Base-by-base conservation (phyloP, 2,113 vertebrate genomes). In the Henicopernis longicauda region DNA sequence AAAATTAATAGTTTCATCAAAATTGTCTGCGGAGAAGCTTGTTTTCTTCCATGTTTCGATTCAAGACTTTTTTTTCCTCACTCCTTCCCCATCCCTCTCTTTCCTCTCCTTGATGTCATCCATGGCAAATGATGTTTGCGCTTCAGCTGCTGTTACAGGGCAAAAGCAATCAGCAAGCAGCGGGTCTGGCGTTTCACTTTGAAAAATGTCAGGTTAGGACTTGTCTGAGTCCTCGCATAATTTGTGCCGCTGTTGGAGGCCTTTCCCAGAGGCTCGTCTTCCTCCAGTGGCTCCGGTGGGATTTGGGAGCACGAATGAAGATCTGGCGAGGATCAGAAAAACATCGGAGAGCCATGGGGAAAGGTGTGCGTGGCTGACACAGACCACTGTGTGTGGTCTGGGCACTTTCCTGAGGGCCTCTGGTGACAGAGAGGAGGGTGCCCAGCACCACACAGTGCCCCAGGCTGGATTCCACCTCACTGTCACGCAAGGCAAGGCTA, bases 121-220 rank as follows among this genome's bases (percentile, higher is more conserved):
- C 71, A 49, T 4, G 6, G 86, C n/a, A 4, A 93, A 96, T 50
- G 62, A 91, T 62, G 74, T 93, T 93, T 88, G 78, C 0, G 1
- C 84, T 96, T 90, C 87, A 78, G 82, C 66, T 82, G 72, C 91
- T 83, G 55, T 63, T 81, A 59, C 50, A 44, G 66, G 47, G 87
- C 82, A 93, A 90, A 90, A 77, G 84, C 91, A 95, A 94, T 78
- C 70, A 84, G 78, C 2, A 95, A 94, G 74, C 70, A 84, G 78
- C 2, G 0, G 59, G 69, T 63, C 83, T 62, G 57, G 54, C 73
- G n/a, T 91, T 87, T 95, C 86, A 57, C 74, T 86, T 36, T 83
- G 81, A 90, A 90, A 96, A 93, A 82, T 11, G 38, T 82, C 96
- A 94, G 78, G 81, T 87, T 97, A 22, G 62, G 91, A 57, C 94